Conservation (phyloP, 1,140 invertebrate genomes). For the Acromyrmex heyeri region DNA sequence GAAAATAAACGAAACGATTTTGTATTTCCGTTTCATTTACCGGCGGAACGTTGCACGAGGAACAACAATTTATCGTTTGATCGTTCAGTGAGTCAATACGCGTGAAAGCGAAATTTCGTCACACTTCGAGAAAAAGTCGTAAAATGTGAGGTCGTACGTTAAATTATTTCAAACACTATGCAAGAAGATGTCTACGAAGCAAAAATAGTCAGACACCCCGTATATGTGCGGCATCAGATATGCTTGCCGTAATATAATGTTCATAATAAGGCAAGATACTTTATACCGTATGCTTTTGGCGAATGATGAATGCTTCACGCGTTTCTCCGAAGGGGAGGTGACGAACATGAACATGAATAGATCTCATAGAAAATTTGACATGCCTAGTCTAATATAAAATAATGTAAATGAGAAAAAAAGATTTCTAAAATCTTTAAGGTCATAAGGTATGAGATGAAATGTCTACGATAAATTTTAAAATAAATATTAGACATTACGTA, state of each 20-base stretch:
- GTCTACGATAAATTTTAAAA: conserved; percentile 1
- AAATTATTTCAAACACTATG: conserved; percentile 18
- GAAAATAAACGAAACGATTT: conserved; percentile 23
- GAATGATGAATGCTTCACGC: conserved; percentile 52
- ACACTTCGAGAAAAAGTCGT: conserved; percentile 25
- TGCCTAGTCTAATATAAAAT: conserved; percentile 19
- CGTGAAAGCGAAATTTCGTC: conserved; percentile 33
- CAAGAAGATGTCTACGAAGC: background rate
- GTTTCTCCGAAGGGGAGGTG: conserved; percentile 10
- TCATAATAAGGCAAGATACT: conserved; percentile 63
- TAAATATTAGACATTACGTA: background rate
- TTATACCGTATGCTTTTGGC: conserved; percentile 69
- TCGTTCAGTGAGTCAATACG: background rate
- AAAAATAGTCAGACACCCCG: conserved; percentile 31
- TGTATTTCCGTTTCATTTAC: background rate
- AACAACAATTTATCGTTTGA: background rate
- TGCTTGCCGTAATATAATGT: conserved; percentile 70
- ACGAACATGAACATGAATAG: conserved; percentile 16
- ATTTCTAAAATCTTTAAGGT: conserved; percentile 17
- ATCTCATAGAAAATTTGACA: conserved; percentile 27
- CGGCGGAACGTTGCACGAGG: background rate
- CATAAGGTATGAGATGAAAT: background rate
- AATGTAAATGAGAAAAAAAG: background rate
- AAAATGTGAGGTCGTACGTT: conserved; percentile 14
- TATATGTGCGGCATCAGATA: conserved; percentile 68